Conservation (phyloP, 2,888 invertebrate species). For the Lordiphosa fenestrarum region DNA sequence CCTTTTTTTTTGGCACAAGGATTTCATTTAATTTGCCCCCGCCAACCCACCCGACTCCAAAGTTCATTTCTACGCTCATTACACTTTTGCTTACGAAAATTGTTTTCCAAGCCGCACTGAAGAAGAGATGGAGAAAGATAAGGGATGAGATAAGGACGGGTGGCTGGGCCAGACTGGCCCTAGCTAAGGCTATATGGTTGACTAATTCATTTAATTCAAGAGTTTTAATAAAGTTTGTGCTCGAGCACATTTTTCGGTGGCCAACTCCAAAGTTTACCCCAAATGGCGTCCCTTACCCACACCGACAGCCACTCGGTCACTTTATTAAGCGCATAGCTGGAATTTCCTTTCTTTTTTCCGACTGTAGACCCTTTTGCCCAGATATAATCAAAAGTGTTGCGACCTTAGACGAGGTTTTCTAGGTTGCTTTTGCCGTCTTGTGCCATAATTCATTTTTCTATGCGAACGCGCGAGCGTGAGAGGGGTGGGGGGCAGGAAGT, state of each 20-base stretch:
- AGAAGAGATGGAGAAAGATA: conserved; percentile 18
- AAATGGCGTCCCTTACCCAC: conserved; percentile 4
- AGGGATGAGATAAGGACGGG: conserved; percentile 21
- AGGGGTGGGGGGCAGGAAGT: conserved; percentile 10
- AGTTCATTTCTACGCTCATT: conserved; percentile 75
- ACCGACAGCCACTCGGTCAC: conserved; percentile 47
- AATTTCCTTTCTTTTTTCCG: conserved; percentile 38
- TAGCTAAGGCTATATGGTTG: conserved; percentile 71
- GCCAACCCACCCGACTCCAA: conserved; percentile 45
- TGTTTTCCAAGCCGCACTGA: conserved; percentile 71
- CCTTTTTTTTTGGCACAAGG: conserved; percentile 54
- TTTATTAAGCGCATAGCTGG: conserved; percentile 67
- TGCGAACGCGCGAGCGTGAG: background rate
- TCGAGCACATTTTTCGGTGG: conserved; percentile 58
- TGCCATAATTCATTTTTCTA: conserved; percentile 68
- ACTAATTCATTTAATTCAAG: conserved; percentile 74
- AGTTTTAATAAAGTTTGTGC: conserved; percentile 73
- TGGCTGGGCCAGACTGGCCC: conserved; percentile 34
- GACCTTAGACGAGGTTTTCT: conserved; percentile 43
- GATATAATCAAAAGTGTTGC: conserved; percentile 72
- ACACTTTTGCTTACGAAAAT: conserved; percentile 75
- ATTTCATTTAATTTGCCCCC: conserved; percentile 66
- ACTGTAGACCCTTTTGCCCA: conserved; percentile 42
- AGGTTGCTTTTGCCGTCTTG: conserved; percentile 23
- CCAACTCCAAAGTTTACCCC: conserved; percentile 21